Conservation (phyloP, 1,140 invertebrate genomes). For the Tetranychus cinnabarinus region DNA sequence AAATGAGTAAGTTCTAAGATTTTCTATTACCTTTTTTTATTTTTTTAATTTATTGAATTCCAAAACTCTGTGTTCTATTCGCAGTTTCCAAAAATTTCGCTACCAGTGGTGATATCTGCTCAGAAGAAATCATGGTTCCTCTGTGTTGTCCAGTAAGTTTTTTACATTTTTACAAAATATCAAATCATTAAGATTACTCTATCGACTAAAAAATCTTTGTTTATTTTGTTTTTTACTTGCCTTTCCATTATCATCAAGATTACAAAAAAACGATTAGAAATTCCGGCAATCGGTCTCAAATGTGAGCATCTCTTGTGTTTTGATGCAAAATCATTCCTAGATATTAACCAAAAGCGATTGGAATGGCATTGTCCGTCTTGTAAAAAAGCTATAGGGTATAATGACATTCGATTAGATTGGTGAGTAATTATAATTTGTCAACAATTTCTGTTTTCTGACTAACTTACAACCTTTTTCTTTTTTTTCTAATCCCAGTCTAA, state of each 20-base stretch:
- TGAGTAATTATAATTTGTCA: background rate
- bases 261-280: background rate
- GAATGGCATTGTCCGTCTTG: background rate
- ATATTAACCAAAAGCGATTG: background rate
- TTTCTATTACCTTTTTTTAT: no score
- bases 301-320: background rate
- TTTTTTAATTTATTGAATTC: no score
- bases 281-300: background rate
- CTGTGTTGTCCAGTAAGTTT: background rate
- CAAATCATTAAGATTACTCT: no score
- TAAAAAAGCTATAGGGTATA: background rate
- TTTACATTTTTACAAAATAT: no score
- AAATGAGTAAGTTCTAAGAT: background rate
- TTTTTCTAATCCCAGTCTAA: background rate
- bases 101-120: background rate
- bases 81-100: background rate
- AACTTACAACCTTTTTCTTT: background rate
- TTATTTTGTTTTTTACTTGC: no score
- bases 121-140: background rate
- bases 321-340: background rate
- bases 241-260: background rate
- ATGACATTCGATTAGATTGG: background rate
- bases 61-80: no score
- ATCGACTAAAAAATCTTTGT: no score
- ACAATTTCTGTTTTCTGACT: background rate